Evolutionary conservation across 2,888 invertebrate species (phyloP).

Genomic region (Galerucella pusilla): DNA sequence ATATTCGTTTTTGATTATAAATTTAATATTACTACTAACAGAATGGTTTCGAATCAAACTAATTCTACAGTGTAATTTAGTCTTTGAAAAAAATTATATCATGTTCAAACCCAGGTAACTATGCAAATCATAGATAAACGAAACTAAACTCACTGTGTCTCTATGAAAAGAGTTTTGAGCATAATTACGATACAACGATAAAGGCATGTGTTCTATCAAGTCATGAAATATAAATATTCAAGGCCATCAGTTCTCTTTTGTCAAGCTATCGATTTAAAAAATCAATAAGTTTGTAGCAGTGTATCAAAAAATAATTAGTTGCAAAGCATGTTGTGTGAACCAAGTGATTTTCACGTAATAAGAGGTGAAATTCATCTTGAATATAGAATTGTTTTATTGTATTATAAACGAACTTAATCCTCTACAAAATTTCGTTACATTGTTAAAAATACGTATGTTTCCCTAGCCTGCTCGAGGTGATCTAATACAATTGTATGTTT

Average conservation of each 20-base stretch:
- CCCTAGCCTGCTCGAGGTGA: no score
- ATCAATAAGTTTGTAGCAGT: constrained; percentile 12
- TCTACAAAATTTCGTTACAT: not conserved
- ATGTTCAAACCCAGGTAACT: no score
- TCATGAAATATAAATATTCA: constrained; percentile 23
- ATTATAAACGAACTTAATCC: not conserved
- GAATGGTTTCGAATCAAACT: no score
- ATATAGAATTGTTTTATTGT: not conserved
- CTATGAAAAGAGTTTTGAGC: constrained; percentile 15
- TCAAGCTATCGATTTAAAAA: constrained; percentile 22
- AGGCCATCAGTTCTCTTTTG: constrained; percentile 18
- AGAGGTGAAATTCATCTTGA: not conserved
- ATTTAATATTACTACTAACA: not conserved
- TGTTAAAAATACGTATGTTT: not conserved
- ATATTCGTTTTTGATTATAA: not conserved
- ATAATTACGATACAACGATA: constrained; percentile 19
- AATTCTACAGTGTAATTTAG: no score
- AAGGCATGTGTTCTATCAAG: constrained; percentile 5
- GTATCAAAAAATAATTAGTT: constrained; percentile 19
- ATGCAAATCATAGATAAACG: constrained; percentile 11
- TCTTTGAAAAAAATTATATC: no score
- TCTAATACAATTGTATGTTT: no score
- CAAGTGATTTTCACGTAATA: not conserved
- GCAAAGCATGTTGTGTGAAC: not conserved
- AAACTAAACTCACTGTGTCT: constrained; percentile 7